Evolutionary conservation across 2,113 vertebrate species (phyloP), one percentile per base, ranked within the genome.

Genomic region (Taurulus bubalis): DNA sequence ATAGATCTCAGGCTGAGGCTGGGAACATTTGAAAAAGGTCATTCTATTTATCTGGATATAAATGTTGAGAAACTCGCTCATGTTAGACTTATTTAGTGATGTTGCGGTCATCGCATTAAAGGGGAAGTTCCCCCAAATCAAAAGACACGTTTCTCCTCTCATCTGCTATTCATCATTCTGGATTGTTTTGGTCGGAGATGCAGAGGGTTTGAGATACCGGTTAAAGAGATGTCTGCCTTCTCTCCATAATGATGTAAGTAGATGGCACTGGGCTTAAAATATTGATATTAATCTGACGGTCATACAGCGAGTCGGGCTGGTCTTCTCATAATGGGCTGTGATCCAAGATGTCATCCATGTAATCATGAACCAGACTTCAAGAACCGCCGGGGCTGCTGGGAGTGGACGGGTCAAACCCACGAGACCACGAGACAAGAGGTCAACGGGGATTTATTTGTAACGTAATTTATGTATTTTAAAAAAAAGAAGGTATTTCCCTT

Each of bases 11-110:
- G 62, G 45, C 64, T 38, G 63, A 36, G 24, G 45, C 36, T 45
- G 45, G 75, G 77, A 68, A 68, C 32, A 71, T 82, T 11, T 63
- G 14, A 28, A n/a, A 77, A 85, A 88, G 81, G 75, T 80, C 76
- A 71, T 51, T 85, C 47, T 75, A 66, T 81, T 80, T 71, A 75
- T 87, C 75, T 62, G 68, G 64, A 59, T 28, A 59, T 53, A 76
- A 62, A 82, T 70, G 34, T 32, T 15, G 16, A 73, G 60, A 49
- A 58, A 70, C 59, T 30, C 34, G 65, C 56, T 40, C n/a, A 36
- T 40, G 55, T 12, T 18, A 11, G 64, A 68, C n/a, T 73, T 32
- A 36, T 65, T 53, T 22, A 40, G 51, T 56, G 38, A 18, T 20
- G 56, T 10, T 59, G 58, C 28, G 30, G 60, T 62, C 72, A 36